Base-by-base conservation (phyloP, 1,140 invertebrate species). In the Euura saliciscinereae region DNA sequence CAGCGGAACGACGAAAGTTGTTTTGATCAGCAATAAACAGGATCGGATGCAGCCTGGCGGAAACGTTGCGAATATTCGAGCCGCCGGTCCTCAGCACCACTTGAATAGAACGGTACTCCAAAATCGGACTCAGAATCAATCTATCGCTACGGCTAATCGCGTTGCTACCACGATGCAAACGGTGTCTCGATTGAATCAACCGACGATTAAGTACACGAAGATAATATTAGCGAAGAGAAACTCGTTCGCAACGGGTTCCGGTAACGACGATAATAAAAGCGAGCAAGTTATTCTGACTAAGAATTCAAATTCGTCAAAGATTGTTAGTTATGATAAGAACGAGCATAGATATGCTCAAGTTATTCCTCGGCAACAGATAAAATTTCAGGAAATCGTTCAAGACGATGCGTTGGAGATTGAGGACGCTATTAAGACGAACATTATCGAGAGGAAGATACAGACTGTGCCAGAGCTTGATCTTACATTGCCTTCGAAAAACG, bases 181-280 rank as follows among this genome's bases (percentile, higher is more conserved):
- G 43, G 66, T 71, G 65, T 28, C 73, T 45, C 71, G 80, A 8
- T 2, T 72, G 11, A 79, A 77, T 66, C 78, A 83, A 59, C 74
- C 82, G 4, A 81, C 81, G 43, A 72, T 88, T 2, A 90, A 90
- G 71, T 90, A 88, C 70, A 89, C 88, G 0, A 89, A 90, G 77
- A 90, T 90, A 64, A 89, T 90, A 76, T 73, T 90, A 45, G 86
- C 89, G 2, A 90, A 89, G 70, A 84, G 85, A 75, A 84, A 77
- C 71, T 78, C 43, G 44, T 74, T 10, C 68, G 68, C 6, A 69
- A n/a, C 10, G 8, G 42, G 13, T 73, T 73, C 66, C 78, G 80
- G 13, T 28, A 28, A 28, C 28, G 79, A 74, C n/a, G 79, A 81
- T 5, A 81, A 81, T 5, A 81, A 75, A 44, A 70, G 28, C 10